Base-by-base conservation (phyloP, 37 sponge, comb jelly and placozoan species). In the Diacarnus erythraeanus region DNA sequence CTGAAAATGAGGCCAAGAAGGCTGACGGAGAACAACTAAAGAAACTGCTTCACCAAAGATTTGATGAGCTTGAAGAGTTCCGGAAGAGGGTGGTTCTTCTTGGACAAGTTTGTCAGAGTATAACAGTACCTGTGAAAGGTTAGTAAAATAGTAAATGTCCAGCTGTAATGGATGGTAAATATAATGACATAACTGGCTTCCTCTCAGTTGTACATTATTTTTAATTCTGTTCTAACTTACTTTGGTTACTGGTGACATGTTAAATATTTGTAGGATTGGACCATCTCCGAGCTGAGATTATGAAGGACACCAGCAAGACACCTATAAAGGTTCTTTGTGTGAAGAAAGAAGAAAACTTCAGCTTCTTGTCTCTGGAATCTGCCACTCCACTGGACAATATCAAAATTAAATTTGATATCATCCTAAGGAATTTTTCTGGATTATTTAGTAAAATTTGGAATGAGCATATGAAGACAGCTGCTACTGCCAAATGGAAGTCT, bases 311-410 rank as follows among this genome's bases (percentile, higher is more conserved):
- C 59, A 23, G 23, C 3, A 23, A n/a, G 17, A 30, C 27, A 27
- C 42, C 72, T 31, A 77, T 84, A n/a, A 84, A 77, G 21, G 34
- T 21, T 38, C 58, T 84, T 36, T 84, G 72, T 26, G 2, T 15
- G 51, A 47, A 17, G n/a, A n/a, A 9, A n/a, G 59, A 33, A 47
- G 51, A 12, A 12, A 47, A 47, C 6, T 15, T 47, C 6, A 12
- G 6, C 12, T 47, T 47, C 6, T 6, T 47, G 6, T 6, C 51
- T 12, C 51, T 47, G 10, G 12, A 12, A 12, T 6, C 51, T 15
- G 51, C 51, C 51, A 47, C 51, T 47, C 51, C 51, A 12, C 51
- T 47, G 6, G 10, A 47, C 12, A 12, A 47, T 15, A 47, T 47
- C 51, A 47, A 6, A 47, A 12, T 12, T 17, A 26, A 69, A 23